A percentile compares a stretch with the other conserved stretches of the same genome.
Conservation (phyloP, 2,113 vertebrate genomes). For the Elephas maximus region DNA sequence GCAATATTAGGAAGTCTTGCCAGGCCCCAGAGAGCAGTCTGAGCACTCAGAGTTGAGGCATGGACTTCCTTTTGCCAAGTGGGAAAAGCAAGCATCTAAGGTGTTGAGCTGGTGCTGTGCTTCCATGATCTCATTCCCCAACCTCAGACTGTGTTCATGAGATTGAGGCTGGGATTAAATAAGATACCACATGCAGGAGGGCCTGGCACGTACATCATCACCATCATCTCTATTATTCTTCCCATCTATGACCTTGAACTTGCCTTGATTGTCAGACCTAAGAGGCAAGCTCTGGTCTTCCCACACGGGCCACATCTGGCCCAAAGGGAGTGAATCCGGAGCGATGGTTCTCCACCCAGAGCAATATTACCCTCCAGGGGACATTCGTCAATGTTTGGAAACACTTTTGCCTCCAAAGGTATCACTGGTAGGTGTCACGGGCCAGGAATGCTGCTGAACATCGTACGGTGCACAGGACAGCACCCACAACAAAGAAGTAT, state of each 20-base stretch:
- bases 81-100: neutral
- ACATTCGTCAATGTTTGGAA: neutral
- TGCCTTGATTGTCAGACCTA: neutral
- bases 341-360: neutral
- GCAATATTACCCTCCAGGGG: no score
- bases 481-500: neutral
- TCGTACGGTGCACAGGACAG: neutral
- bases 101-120: neutral
- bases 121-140: neutral
- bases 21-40: neutral
- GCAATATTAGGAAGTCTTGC: no score
- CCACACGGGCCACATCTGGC: neutral
- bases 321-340: neutral
- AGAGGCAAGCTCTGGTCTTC: neutral
- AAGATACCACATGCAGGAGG: neutral
- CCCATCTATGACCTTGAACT: neutral
- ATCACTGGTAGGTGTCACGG: no score
- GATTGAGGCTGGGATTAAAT: neutral
- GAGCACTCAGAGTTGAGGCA: neutral
- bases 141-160: neutral
- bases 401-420: neutral
- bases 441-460: neutral
- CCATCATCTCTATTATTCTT: neutral
- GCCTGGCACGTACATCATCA: rapidly evolving
- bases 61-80: neutral